Base-by-base conservation (phyloP, 2,113 vertebrate genomes). In the Genyomyrus donnyi region DNA sequence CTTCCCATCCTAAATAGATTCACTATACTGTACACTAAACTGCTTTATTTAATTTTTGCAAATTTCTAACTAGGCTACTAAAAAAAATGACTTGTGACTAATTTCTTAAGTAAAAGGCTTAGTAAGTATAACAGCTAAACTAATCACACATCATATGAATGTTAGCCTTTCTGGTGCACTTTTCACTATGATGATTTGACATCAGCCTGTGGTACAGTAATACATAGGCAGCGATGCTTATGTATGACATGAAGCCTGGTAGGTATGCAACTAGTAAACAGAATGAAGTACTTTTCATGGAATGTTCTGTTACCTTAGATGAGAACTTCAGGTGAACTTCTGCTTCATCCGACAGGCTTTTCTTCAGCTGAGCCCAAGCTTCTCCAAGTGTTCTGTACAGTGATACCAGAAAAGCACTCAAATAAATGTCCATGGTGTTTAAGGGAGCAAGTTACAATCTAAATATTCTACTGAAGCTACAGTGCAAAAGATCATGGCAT, bases 321-420 rank as follows among this genome's bases (percentile, higher is more conserved):
- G 98, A 99, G 95, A 99, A 99, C 92, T 99, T 99, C 87, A 99
- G 95, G 93, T 99, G 98, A 94, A 99, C 98, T 90, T 99, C 98
- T 0, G 98, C 98, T 91, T 99, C 98, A 2, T 99, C 98, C 3
- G 98, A 95, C 35, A 99, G 95, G 91, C 98, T 99, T 93, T 97
- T 98, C 96, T 99, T 99, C 77, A 99, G 95, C 92, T 99, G 98
- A 56, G 96, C 95, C 98, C 98, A 99, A 0, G 98, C 97, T 89
- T 99, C 97, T 90, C 98, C 98, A 27, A 99, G 93, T 10, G 98
- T 99, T 80, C 98, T 99, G 94, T 62, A 83, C 90, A 88, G 39
- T 94, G 91, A 92, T 77, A 80, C 17, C 88, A 39, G 46, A 49
- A 74, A 88, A 6, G 11, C 39, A 9, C 58, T 88, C 88, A 66